phyloP scores from a whole-genome alignment of 2,888 invertebrate species.

The Zele albiditarsus region DNA sequence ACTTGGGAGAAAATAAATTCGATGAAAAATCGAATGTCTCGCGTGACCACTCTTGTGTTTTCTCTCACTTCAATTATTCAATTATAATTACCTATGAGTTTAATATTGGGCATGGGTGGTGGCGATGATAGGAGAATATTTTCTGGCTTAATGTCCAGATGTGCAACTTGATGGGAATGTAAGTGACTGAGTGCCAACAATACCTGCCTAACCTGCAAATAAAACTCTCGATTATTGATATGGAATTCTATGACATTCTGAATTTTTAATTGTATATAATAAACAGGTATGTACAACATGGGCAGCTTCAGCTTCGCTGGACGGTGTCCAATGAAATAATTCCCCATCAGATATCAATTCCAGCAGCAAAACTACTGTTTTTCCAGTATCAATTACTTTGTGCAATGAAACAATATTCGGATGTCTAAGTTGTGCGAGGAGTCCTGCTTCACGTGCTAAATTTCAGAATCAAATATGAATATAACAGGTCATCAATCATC shows the following conservation, averaged over 20 bases:
- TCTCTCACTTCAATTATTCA: slow-evolving; percentile 10
- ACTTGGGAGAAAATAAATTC: too few species aligned
- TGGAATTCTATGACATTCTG: slow-evolving; percentile 26
- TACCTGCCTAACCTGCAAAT: slow-evolving; percentile 74
- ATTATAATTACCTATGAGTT: slow-evolving; percentile 74
- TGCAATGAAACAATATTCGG: slow-evolving; percentile 78
- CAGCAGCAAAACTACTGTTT: slow-evolving; percentile 77
- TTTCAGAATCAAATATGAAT: slow-evolving; percentile 24
- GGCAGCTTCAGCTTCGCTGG: slow-evolving; percentile 77
- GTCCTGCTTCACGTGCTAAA: slow-evolving; percentile 75
- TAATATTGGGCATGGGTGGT: slow-evolving; percentile 75
- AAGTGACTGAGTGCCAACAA: slow-evolving; percentile 78
- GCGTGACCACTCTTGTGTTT: not conserved
- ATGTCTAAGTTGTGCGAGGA: slow-evolving; percentile 76
- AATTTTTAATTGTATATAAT: slow-evolving; percentile 18
- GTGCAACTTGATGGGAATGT: slow-evolving; percentile 78
- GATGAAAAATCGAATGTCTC: too few species aligned
- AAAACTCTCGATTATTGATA: slow-evolving; percentile 12
- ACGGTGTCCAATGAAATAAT: slow-evolving; percentile 77
- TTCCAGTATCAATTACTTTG: slow-evolving; percentile 78
- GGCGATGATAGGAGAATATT: slow-evolving; percentile 77
- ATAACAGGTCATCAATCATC: not conserved
- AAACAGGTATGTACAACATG: slow-evolving; percentile 73
- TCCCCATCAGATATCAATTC: slow-evolving; percentile 81
- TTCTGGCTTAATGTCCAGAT: slow-evolving; percentile 82